These are phyloP conservation scores for Lypha dubia DNA, from an alignment of 2,888 invertebrate species.

Conservation along the genomic window DNA sequence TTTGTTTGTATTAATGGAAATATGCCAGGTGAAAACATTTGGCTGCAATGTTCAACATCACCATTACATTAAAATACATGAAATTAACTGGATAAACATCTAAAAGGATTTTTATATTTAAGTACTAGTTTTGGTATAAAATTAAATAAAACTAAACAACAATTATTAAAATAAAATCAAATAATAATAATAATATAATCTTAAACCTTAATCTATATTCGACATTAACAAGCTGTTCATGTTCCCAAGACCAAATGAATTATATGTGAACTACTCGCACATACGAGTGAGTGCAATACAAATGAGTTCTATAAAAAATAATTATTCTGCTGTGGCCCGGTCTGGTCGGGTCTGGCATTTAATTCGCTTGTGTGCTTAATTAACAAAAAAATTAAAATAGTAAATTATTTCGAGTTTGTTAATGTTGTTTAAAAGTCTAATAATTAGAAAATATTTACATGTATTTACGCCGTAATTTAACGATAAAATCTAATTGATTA, in stretches of 20 bases:
- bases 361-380: background rate
- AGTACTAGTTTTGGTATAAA: conserved; percentile 20
- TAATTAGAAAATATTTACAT: conserved; percentile 75
- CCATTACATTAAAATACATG: conserved; percentile 63
- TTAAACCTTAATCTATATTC: conserved; percentile 62
- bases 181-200: conserved; percentile 52
- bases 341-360: background rate
- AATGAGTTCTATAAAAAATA: background rate
- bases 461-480: conserved; percentile 76
- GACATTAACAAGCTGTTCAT: conserved; percentile 68
- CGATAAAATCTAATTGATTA: conserved; percentile 79
- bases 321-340: background rate
- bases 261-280: background rate
- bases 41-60: conserved; percentile 58
- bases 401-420: conserved; percentile 33
- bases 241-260: conserved; percentile 56
- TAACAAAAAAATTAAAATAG: conserved; percentile 45
- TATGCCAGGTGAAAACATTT: conserved; percentile 63
- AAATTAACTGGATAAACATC: conserved; percentile 56
- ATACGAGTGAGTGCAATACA: background rate
- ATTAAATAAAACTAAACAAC: conserved; percentile 21
- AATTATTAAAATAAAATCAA: conserved; percentile 47
- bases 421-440: conserved; percentile 31
- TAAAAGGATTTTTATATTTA: conserved; percentile 27
- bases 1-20: conserved; percentile 54